phyloP scores from a whole-genome alignment of 2,113 vertebrate species.

The Halichoerus grypus region DNA sequence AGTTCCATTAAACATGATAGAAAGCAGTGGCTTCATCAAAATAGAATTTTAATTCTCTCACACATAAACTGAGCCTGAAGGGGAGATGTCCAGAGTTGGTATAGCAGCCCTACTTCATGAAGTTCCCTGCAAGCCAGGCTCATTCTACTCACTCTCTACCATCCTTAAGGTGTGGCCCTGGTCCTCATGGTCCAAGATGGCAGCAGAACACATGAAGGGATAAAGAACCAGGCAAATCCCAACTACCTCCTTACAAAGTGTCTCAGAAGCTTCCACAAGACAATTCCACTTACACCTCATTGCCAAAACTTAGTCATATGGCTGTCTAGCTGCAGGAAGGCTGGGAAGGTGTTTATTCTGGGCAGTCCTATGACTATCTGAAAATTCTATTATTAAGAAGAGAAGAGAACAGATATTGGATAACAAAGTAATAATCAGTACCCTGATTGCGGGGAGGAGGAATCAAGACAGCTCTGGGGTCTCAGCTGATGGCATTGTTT shows the following conservation, averaged over 20 bases:
- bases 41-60: slow-evolving; percentile 30
- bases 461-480: background rate
- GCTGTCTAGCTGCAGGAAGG: background rate
- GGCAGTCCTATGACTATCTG: background rate
- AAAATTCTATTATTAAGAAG: slow-evolving; percentile 42
- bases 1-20: slow-evolving; percentile 45
- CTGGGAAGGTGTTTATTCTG: background rate
- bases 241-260: background rate
- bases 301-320: background rate
- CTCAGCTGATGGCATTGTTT: background rate
- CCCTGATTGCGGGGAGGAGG: background rate
- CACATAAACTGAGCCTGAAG: background rate
- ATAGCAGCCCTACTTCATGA: background rate
- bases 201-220: background rate
- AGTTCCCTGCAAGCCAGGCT: background rate
- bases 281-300: background rate
- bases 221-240: background rate
- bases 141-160: background rate
- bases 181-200: background rate
- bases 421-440: background rate
- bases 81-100: background rate
- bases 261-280: background rate
- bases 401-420: background rate
- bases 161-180: background rate
- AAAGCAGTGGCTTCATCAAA: slow-evolving; percentile 12